Evolutionary conservation across 2,888 invertebrate genomes (phyloP).

Genomic region (Brassicogethes aeneus): DNA sequence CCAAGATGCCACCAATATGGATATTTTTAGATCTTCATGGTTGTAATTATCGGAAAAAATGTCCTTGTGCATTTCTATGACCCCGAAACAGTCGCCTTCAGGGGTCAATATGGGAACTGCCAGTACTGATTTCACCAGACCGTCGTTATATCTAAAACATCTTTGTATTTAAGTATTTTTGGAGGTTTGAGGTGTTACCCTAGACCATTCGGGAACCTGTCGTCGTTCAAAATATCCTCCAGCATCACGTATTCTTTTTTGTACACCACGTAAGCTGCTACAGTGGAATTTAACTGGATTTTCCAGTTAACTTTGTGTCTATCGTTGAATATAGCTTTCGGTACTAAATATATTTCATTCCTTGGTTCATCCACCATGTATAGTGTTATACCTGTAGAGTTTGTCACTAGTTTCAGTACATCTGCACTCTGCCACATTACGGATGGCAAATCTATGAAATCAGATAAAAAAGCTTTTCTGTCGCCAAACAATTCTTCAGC

Average conservation of each 20-base stretch:
- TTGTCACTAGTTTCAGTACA: conserved; percentile 47
- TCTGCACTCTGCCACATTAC: conserved; percentile 50
- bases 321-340: conserved; percentile 41
- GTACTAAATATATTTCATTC: conserved; percentile 48
- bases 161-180: background rate
- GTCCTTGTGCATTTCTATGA: conserved; percentile 49
- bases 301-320: conserved; percentile 50
- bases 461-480: conserved; percentile 43
- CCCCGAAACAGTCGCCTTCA: conserved; percentile 49
- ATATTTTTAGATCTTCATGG: conserved; percentile 34
- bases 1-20: conserved; percentile 38
- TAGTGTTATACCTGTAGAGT: conserved; percentile 50
- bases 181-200: conserved; percentile 24
- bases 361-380: conserved; percentile 47
- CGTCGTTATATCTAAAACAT: conserved; percentile 32
- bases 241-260: conserved; percentile 48
- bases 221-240: conserved; percentile 47
- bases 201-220: conserved; percentile 49
- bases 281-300: conserved; percentile 46
- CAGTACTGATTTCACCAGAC: conserved; percentile 48
- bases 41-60: conserved; percentile 27
- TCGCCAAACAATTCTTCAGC: conserved; percentile 23
- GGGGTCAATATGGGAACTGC: conserved; percentile 53
- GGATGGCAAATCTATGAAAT: conserved; percentile 47
- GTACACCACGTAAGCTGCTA: conserved; percentile 49